Conservation (phyloP, 2,797 vertebrate species). For the Megaceryle alcyon region DNA sequence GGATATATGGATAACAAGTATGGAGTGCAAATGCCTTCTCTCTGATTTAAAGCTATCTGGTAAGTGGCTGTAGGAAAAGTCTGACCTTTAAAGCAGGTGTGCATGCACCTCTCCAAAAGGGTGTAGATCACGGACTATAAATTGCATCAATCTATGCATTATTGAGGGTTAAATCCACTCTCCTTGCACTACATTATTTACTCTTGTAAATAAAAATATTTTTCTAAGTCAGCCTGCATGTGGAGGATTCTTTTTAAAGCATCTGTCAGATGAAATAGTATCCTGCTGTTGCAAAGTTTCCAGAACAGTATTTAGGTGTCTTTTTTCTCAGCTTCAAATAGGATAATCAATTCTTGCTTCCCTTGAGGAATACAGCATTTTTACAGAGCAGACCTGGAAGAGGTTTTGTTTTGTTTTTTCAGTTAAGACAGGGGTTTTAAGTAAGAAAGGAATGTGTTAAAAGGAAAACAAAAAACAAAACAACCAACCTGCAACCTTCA, state of each 20-base stretch:
- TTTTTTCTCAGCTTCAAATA: background rate
- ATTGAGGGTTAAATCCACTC: slow-evolving; percentile 71
- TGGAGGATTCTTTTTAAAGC: background rate
- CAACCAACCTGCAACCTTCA: background rate
- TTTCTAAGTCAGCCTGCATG: slow-evolving; percentile 71
- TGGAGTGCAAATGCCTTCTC: slow-evolving; percentile 4
- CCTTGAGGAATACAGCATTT: background rate
- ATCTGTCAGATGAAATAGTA: background rate
- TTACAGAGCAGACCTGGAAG: background rate
- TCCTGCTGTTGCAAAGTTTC: background rate
- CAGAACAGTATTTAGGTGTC: no score
- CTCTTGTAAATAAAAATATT: slow-evolving; percentile 82
- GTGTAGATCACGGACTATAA: slow-evolving; percentile 12
- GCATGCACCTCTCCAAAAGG: slow-evolving; percentile 33
- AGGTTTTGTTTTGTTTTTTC: background rate
- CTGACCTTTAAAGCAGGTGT: background rate
- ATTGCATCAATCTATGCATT: slow-evolving; percentile 76
- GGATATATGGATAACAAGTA: background rate
- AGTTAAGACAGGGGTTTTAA: background rate
- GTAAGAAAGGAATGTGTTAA: background rate
- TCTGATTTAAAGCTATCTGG: slow-evolving; percentile 28
- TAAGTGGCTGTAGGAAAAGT: background rate
- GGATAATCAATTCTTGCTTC: background rate
- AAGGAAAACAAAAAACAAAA: background rate
- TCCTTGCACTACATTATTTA: slow-evolving; percentile 79